Evolutionary conservation across 2,797 vertebrate genomes (phyloP), one percentile per base, ranked within the genome.

Genomic region (Falco cherrug): DNA sequence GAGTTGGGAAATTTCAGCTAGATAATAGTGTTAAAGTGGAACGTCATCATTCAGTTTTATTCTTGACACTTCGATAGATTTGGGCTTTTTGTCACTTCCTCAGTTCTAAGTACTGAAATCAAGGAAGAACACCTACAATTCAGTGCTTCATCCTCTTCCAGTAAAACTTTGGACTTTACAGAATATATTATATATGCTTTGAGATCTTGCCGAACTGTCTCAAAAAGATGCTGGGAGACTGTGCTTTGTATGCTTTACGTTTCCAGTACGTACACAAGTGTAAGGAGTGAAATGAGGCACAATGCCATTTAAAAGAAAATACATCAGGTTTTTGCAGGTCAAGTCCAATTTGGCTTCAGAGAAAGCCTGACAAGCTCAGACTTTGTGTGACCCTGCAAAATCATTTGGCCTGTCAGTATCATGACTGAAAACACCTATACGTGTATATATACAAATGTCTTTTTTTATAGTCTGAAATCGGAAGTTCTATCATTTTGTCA

Each of bases 191-290:
- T 6, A 0, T 4, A 0, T 11, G 67, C 24, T 37, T 39, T 69
- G 47, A 39, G 79, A 69, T 29, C 26, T n/a, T 6, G 25, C n/a
- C 16, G 53, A 51, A 37, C 65, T 25, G 51, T 17, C 50, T 61
- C 47, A 16, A 7, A 64, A 60, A 41, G 28, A 5, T 13, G 7
- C 0, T 5, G 33, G 25, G 13, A 28, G 54, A 35, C 67, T 19
- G 53, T 2, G 0, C n/a, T 64, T 37, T 10, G 43, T 5, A 0
- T 50, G 78, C 65, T 37, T 51, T 12, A 0, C 25, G 0, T 79
- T 67, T 67, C 24, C 51, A 51, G 51, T 25, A 0, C 1, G 67
- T 37, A 11, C 83, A 4, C 20, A n/a, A 9, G 45, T 1, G 6
- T 35, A 14, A 31, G 47, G 45, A 81, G 76, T 28, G 60, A 78